phyloP scores from a whole-genome alignment of 2,888 invertebrate species.

The Antitype chi region DNA sequence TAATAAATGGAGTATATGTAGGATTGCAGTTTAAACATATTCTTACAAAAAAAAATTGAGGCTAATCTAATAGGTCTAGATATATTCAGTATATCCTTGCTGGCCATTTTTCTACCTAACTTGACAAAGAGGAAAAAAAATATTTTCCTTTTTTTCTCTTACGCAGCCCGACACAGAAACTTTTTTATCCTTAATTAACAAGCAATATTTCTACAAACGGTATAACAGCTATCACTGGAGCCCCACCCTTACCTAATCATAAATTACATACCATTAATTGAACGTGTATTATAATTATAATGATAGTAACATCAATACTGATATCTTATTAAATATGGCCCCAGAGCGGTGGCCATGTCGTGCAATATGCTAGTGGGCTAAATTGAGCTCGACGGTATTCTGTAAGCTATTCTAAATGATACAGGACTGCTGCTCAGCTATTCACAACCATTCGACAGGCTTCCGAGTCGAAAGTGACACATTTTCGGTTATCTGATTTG shows the following conservation, averaged over 20 bases:
- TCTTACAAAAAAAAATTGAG: neutral
- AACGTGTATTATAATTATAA: constrained; percentile 63
- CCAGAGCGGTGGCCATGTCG: constrained; percentile 8
- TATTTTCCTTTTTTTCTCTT: too few species aligned
- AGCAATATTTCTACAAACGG: neutral
- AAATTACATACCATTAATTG: constrained; percentile 59
- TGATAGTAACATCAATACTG: constrained; percentile 32
- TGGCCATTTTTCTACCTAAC: neutral
- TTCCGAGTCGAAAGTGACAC: neutral
- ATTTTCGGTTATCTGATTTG: neutral
- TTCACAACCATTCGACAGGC: neutral
- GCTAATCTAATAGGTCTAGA: neutral
- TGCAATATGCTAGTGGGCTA: neutral
- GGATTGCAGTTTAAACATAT: neutral
- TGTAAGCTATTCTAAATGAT: neutral
- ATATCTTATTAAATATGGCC: constrained; percentile 63
- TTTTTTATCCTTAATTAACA: too few species aligned
- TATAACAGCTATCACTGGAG: neutral
- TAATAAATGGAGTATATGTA: too few species aligned
- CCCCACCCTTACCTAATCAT: neutral
- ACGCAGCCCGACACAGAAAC: too few species aligned
- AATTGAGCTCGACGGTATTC: constrained; percentile 10
- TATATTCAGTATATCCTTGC: neutral
- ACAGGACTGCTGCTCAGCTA: neutral
- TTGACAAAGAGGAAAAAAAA: neutral